Conservation (phyloP, 2,888 invertebrate genomes). For the Amphipoea oculea region DNA sequence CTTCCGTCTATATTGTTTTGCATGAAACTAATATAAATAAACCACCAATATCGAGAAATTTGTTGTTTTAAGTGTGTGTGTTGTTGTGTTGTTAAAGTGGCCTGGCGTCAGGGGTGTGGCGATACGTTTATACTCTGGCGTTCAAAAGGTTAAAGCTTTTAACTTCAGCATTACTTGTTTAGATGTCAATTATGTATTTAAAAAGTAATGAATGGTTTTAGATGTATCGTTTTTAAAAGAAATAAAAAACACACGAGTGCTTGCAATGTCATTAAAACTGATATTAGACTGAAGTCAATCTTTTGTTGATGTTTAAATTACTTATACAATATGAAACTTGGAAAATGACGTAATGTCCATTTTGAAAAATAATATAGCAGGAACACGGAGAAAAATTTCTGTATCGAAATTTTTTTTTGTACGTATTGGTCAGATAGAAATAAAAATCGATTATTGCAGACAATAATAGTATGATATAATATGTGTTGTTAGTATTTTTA, state of each 20-base stretch:
- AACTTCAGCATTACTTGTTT: constrained; percentile 35
- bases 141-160: constrained; percentile 10
- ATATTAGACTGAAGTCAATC: constrained; percentile 54
- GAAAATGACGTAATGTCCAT: not conserved
- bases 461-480: constrained; percentile 73
- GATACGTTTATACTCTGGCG: no score
- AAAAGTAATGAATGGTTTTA: constrained; percentile 32
- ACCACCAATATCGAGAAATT: no score
- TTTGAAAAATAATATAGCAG: constrained; percentile 9
- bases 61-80: no score
- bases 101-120: no score
- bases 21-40: no score
- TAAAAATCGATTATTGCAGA: constrained; percentile 70
- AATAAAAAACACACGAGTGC: constrained; percentile 28
- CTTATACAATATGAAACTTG: constrained; percentile 5
- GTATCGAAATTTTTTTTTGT: constrained; percentile 23
- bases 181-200: constrained; percentile 56
- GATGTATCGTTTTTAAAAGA: not conserved
- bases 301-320: constrained; percentile 42
- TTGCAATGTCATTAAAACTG: constrained; percentile 46
- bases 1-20: no score
- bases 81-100: no score
- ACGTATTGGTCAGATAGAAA: constrained; percentile 58
- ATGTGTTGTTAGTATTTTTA: constrained; percentile 68
- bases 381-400: not conserved